Conservation (phyloP, 1,140 invertebrate genomes). For the Drosophila mayri region DNA sequence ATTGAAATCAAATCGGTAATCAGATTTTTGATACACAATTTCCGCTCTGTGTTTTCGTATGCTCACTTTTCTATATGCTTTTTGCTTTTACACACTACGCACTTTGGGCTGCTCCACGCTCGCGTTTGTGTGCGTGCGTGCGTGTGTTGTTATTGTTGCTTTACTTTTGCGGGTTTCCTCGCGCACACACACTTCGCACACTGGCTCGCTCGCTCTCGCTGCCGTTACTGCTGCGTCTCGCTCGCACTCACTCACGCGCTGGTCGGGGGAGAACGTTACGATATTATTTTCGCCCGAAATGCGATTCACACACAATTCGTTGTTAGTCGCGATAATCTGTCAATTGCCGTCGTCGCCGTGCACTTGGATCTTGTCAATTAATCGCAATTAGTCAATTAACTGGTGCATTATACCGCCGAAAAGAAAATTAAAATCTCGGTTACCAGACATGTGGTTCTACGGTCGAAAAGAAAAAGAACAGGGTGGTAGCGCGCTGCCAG, state of each 20-base stretch:
- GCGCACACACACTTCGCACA: constrained; percentile 50
- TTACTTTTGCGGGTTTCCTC: constrained; percentile 69
- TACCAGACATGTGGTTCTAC: constrained; percentile 85
- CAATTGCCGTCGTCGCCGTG: constrained; percentile 60
- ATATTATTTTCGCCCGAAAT: constrained; percentile 57
- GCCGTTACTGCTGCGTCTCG: constrained; percentile 45
- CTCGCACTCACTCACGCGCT: constrained; percentile 75
- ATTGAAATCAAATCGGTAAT: constrained; percentile 8
- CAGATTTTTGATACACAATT: constrained; percentile 30
- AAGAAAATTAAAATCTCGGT: constrained; percentile 78
- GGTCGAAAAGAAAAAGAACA: constrained; percentile 82
- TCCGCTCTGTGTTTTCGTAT: constrained; percentile 2
- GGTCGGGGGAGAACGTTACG: constrained; percentile 69
- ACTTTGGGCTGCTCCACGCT: constrained; percentile 21
- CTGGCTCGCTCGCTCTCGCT: constrained; percentile 35
- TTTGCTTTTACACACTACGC: constrained; percentile 41
- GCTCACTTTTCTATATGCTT: constrained; percentile 20
- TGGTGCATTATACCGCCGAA: constrained; percentile 79
- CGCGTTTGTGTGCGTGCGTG: constrained; percentile 22
- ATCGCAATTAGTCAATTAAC: constrained; percentile 67
- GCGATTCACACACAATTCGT: constrained; percentile 52
- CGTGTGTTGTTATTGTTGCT: constrained; percentile 46
- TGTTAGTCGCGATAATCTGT: constrained; percentile 61
- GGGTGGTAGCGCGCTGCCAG: constrained; percentile 13
- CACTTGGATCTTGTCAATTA: constrained; percentile 57